Evolutionary conservation across 2,797 vertebrate species (phyloP).

Genomic region (Lagorchestes hirsutus): DNA sequence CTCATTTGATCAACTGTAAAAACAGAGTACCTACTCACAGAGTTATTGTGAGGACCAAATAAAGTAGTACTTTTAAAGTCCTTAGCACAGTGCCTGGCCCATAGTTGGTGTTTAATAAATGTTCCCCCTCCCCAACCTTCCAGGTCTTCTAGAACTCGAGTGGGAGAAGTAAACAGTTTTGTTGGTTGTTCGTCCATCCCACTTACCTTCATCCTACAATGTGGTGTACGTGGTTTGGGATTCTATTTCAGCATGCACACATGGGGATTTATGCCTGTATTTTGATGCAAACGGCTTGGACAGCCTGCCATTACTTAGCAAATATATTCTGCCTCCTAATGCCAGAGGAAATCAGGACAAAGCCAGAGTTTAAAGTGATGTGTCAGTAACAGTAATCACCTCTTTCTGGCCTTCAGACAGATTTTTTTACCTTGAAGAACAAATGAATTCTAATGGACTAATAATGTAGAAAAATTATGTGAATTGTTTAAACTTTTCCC

Average conservation of each 20-base stretch:
- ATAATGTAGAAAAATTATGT: constrained; percentile 27
- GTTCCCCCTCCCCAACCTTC: not conserved
- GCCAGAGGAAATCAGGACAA: constrained; percentile 24
- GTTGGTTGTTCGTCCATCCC: constrained; percentile 22
- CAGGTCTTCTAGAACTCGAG: not conserved
- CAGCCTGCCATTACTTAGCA: constrained; percentile 35
- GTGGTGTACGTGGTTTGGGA: constrained; percentile 36
- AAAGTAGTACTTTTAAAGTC: not conserved
- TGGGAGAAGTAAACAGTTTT: not conserved
- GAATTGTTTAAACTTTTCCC: constrained; percentile 24
- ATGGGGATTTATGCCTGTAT: constrained; percentile 40
- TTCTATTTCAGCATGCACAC: constrained; percentile 45
- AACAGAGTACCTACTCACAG: not conserved
- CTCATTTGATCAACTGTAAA: not conserved
- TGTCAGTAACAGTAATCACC: constrained; percentile 32
- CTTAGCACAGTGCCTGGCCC: not conserved
- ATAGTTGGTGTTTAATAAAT: not conserved
- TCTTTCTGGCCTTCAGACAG: constrained; percentile 53
- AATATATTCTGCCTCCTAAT: constrained; percentile 51
- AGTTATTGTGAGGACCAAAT: not conserved
- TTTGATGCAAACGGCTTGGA: constrained; percentile 45
- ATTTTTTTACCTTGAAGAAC: constrained; percentile 63
- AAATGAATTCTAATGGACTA: constrained; percentile 65
- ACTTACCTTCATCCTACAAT: constrained; percentile 39
- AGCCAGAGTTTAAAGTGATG: constrained; percentile 17